Base-by-base conservation (phyloP, 2,113 vertebrate genomes). In the Asarcornis scutulata region DNA sequence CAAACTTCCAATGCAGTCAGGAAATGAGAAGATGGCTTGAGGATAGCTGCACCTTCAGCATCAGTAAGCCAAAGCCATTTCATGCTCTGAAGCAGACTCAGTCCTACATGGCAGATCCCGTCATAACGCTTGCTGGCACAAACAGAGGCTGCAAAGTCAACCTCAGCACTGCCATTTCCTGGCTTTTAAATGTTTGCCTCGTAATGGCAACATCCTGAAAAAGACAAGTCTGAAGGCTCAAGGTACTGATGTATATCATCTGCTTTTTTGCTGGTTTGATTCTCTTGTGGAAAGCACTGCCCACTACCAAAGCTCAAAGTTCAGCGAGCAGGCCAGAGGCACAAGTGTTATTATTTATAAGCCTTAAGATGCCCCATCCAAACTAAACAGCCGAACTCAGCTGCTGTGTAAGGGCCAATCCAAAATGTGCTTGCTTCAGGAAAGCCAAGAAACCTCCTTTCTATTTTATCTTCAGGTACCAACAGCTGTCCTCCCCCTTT, bases 1-100 rank as follows among this genome's bases (percentile, higher is more conserved):
- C 26, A n/a, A 17, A 72, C 58, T 52, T 25, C 26, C 3, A 2
- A 12, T 48, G 59, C 50, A 72, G 21, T 58, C 50, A 14, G 31
- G 42, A 72, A 34, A 36, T 7, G 11, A 64, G 59, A 59, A 53
- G 59, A 9, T 53, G 15, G 27, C 67, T 36, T 38, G 32, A 46
- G 32, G 34, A 38, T 34, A 55, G 36, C 20, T 74, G 25, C 56
- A 42, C 38, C 53, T 86, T 32, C 25, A 15, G 34, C 11, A 68
- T n/a, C 68, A 31, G 13, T 31, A 34, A 34, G 7, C 44, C 5
- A 3, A 60, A 73, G 32, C 38, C 2, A 1, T 67, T 91, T 53
- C 82, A 67, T 1, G 1, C 60, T 55, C 40, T 50, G 34, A 26
- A 42, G 26, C 0, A 1, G 20, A 26, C 53, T 53, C 4, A 17